phyloP scores from a whole-genome alignment of 2,888 invertebrate species.

The Nomada goodeniana region DNA sequence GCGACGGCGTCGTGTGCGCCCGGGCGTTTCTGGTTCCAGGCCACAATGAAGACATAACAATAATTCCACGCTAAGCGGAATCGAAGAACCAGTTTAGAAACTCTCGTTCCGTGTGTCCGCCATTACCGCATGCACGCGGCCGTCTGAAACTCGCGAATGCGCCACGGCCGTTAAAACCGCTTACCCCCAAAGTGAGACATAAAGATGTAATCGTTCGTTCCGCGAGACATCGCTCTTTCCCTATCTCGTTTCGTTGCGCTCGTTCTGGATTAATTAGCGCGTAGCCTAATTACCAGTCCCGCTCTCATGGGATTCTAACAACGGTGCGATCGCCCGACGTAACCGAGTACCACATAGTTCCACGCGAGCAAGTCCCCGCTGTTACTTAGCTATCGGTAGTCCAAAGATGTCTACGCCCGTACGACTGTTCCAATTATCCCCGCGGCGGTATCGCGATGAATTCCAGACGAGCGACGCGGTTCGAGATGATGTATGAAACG shows the following conservation, averaged over 20 bases:
- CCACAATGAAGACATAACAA: too few relatives aligned
- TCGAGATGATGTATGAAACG: conserved; percentile 37
- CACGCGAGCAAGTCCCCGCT: neutral
- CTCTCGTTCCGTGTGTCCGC: conserved; percentile 1
- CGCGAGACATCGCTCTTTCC: conserved; percentile 4
- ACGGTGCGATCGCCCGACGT: neutral
- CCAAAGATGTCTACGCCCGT: neutral
- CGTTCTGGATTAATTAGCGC: conserved; percentile 26
- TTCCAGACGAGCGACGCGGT: conserved; percentile 33
- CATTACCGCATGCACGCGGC: neutral
- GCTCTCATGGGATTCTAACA: too few relatives aligned
- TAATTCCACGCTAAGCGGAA: too few relatives aligned
- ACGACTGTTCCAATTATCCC: conserved; percentile 42
- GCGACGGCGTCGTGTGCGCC: too few relatives aligned
- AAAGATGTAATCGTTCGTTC: conserved; percentile 11
- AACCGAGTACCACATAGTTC: conserved; percentile 3
- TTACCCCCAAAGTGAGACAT: conserved; percentile 20
- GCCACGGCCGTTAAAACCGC: neutral
- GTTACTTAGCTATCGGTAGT: too few relatives aligned
- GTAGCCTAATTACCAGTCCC: conserved; percentile 18
- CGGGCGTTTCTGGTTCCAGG: too few relatives aligned
- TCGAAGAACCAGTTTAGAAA: too few relatives aligned
- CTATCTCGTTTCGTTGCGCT: neutral
- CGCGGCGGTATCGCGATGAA: conserved; percentile 35
- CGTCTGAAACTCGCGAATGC: conserved; percentile 2